phyloP scores from a whole-genome alignment of 2,888 invertebrate genomes.

The Copidosoma aretas region DNA sequence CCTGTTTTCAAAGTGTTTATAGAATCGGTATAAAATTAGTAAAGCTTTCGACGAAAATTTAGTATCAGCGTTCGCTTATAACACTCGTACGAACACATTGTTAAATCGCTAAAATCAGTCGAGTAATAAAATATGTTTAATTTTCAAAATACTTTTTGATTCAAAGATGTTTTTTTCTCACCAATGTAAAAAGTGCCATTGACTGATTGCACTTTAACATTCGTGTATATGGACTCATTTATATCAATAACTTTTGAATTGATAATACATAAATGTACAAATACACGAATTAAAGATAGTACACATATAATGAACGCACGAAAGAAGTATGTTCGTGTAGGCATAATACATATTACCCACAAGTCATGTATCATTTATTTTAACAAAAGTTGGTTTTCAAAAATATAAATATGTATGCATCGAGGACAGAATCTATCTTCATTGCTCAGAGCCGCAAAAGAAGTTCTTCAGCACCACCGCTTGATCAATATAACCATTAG shows the following conservation, averaged over 20 bases:
- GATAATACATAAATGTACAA: slow-evolving; percentile 1
- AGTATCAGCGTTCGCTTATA: neutral
- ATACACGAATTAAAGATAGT: slow-evolving; percentile 37
- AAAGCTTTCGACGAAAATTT: slow-evolving; percentile 15
- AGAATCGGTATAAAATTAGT: slow-evolving; percentile 22
- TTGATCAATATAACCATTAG: slow-evolving; percentile 14
- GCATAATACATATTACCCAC: slow-evolving; percentile 41
- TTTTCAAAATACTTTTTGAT: neutral
- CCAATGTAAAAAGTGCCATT: neutral
- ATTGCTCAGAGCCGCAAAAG: slow-evolving; percentile 15
- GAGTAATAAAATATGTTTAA: neutral
- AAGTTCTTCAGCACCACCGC: neutral
- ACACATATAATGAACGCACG: slow-evolving; percentile 23
- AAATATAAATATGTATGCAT: slow-evolving; percentile 43
- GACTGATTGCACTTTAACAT: neutral
- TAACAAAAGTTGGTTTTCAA: slow-evolving; percentile 44
- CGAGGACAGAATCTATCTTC: slow-evolving; percentile 40
- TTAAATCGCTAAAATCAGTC: neutral
- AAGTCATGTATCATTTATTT: slow-evolving; percentile 33
- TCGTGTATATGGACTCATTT: slow-evolving; percentile 13
- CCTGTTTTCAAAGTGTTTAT: neutral
- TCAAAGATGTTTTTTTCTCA: neutral
- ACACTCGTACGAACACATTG: slow-evolving; percentile 6
- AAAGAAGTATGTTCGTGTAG: slow-evolving; percentile 8
- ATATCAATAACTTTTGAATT: slow-evolving; percentile 33